These are phyloP conservation scores for Eupithecia vulgata DNA, from an alignment of 2,888 invertebrate genomes.

Conservation along the genomic window DNA sequence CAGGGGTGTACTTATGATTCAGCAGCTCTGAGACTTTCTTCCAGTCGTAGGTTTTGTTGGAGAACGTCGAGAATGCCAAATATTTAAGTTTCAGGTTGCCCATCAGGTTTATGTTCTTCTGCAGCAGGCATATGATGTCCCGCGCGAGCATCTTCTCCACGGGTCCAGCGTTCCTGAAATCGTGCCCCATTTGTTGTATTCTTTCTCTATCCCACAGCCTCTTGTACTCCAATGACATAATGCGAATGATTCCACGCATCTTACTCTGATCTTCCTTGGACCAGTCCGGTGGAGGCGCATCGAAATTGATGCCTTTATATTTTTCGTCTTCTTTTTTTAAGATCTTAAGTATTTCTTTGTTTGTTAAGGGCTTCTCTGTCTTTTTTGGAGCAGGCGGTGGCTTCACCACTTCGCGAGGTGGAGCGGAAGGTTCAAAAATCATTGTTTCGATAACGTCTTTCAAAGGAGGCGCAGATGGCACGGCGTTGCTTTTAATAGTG, in stretches of 20 bases:
- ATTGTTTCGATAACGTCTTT: background rate
- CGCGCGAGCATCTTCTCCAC: slow-evolving; percentile 6
- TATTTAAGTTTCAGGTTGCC: slow-evolving; percentile 13
- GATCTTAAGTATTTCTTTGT: slow-evolving; percentile 8
- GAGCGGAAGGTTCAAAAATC: background rate
- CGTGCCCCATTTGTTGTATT: background rate
- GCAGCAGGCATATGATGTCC: slow-evolving; percentile 16
- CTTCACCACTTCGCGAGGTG: background rate
- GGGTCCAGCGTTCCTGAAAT: background rate
- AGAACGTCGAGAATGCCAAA: slow-evolving; percentile 25
- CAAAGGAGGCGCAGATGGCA: background rate
- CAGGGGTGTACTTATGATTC: slow-evolving; percentile 15
- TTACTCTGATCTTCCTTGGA: slow-evolving; percentile 15
- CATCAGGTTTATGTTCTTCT: slow-evolving; percentile 20
- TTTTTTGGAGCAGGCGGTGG: background rate
- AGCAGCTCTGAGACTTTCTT: slow-evolving; percentile 6
- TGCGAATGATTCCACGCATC: slow-evolving; percentile 22
- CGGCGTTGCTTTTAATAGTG: background rate
- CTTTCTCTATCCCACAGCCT: background rate
- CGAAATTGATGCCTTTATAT: slow-evolving; percentile 17
- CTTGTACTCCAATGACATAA: slow-evolving; percentile 7
- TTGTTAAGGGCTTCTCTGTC: background rate
- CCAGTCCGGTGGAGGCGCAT: slow-evolving; percentile 12
- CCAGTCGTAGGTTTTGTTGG: slow-evolving; percentile 18
- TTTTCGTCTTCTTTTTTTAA: slow-evolving; percentile 20